These are phyloP conservation scores for Manis crassicaudata DNA, from an alignment of 2,797 vertebrate species.

Conservation along the genomic window DNA sequence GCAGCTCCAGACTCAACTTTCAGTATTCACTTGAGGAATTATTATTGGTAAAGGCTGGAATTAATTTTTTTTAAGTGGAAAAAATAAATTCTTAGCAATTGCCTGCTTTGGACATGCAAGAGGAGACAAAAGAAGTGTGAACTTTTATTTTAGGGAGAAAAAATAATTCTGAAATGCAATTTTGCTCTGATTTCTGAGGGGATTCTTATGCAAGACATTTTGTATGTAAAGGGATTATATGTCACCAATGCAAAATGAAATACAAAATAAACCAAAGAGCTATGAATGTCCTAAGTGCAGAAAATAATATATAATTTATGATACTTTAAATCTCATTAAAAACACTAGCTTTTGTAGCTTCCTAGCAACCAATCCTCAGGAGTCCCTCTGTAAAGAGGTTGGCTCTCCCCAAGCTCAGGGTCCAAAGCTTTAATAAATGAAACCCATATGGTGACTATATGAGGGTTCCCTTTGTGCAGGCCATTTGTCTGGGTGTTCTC, in stretches of 20 bases:
- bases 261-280: conserved; percentile 84
- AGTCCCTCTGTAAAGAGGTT: conserved; percentile 83
- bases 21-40: conserved; percentile 69
- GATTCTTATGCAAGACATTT: conserved; percentile 79
- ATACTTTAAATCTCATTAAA: conserved; percentile 88
- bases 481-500: conserved; percentile 80
- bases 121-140: conserved; percentile 73
- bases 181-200: conserved; percentile 77
- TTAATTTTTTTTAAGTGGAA: conserved; percentile 72
- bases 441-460: conserved; percentile 82
- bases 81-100: conserved; percentile 80
- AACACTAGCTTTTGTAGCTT: conserved; percentile 86
- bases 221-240: conserved; percentile 77
- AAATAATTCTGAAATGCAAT: conserved; percentile 71
- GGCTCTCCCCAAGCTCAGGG: conserved; percentile 79
- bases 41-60: conserved; percentile 66
- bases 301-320: conserved; percentile 86
- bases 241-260: conserved; percentile 82
- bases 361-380: conserved; percentile 87
- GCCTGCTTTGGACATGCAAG: conserved; percentile 64
- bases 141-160: conserved; percentile 69
- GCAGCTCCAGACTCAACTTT: conserved; percentile 37
- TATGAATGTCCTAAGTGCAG: conserved; percentile 81
- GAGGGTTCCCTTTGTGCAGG: conserved; percentile 69
- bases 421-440: conserved; percentile 87